These are phyloP conservation scores for Gorilla gorilla DNA, from an alignment of 2,113 vertebrate species.

Conservation along the genomic window DNA sequence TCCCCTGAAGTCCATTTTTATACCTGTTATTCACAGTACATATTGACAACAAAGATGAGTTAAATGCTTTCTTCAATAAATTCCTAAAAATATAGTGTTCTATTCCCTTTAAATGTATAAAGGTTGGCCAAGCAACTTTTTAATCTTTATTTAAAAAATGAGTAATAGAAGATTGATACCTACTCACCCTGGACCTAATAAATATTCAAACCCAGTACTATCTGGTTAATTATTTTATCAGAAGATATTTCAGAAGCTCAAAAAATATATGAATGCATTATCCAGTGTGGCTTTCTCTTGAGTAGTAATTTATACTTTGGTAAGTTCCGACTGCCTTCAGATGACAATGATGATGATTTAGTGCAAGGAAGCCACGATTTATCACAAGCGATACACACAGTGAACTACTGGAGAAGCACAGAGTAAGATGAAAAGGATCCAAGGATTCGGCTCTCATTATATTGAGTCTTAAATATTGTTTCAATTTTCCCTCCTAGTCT, in stretches of 20 bases:
- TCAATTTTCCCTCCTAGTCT: not conserved
- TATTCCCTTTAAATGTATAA: not conserved
- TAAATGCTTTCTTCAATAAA: not conserved
- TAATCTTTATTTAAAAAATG: constrained; percentile 45
- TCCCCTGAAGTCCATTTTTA: not conserved
- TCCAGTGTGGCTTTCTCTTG: not conserved
- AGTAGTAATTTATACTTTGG: constrained; percentile 35
- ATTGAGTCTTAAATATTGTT: not conserved
- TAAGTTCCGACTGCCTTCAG: not conserved
- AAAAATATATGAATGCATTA: not conserved
- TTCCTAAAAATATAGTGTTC: not conserved
- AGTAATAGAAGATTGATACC: constrained; percentile 28
- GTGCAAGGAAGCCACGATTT: constrained; percentile 3
- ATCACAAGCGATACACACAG: not conserved
- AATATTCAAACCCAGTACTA: constrained; percentile 24
- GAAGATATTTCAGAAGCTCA: not conserved
- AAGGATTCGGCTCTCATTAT: not conserved
- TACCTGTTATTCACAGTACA: not conserved
- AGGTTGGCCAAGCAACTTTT: not conserved
- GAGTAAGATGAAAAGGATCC: not conserved
- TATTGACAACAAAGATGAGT: not conserved
- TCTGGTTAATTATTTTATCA: constrained; percentile 54
- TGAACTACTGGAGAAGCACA: not conserved
- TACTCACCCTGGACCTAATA: not conserved
- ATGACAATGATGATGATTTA: constrained; percentile 52